phyloP scores from a whole-genome alignment of 2,113 vertebrate species.

The Gasterosteus aculeatus region DNA sequence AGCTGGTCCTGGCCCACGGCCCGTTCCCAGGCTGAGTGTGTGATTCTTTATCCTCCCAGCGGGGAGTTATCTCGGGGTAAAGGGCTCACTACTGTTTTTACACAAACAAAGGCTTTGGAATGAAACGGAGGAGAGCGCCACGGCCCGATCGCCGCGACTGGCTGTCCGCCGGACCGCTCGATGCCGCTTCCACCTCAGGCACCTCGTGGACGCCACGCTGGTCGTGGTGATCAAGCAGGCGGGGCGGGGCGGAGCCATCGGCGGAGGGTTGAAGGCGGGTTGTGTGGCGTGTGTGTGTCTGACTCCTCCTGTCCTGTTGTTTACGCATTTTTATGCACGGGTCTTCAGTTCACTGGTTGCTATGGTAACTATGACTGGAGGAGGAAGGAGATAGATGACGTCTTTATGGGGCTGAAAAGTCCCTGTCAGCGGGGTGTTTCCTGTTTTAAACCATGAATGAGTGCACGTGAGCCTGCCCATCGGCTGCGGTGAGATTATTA shows the following conservation, averaged over 20 bases:
- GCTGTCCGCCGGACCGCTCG: constrained; percentile 51
- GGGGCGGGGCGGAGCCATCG: constrained; percentile 12
- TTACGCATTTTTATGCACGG: not conserved
- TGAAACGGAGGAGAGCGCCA: constrained; percentile 59
- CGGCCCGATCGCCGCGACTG: constrained; percentile 69
- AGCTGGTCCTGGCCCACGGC: constrained; percentile 64
- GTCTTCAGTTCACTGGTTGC: not conserved
- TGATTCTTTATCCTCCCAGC: constrained; percentile 72
- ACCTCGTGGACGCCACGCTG: constrained; percentile 66
- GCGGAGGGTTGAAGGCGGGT: constrained; percentile 14
- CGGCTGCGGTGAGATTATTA: too few species aligned
- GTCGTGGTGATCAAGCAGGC: constrained; percentile 72
- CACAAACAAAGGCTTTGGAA: constrained; percentile 81
- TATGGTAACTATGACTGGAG: not conserved
- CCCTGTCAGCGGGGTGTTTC: not conserved
- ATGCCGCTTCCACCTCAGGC: constrained; percentile 55
- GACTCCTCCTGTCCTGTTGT: not conserved
- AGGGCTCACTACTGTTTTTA: constrained; percentile 77
- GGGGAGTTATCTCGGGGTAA: constrained; percentile 76
- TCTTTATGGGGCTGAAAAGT: not conserved
- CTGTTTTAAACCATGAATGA: not conserved
- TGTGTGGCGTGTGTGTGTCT: not conserved
- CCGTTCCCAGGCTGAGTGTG: constrained; percentile 69
- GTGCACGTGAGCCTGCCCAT: too few species aligned
- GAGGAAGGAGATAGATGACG: not conserved